phyloP scores from a whole-genome alignment of 2,888 invertebrate genomes.

The Hecatera dysodea region DNA sequence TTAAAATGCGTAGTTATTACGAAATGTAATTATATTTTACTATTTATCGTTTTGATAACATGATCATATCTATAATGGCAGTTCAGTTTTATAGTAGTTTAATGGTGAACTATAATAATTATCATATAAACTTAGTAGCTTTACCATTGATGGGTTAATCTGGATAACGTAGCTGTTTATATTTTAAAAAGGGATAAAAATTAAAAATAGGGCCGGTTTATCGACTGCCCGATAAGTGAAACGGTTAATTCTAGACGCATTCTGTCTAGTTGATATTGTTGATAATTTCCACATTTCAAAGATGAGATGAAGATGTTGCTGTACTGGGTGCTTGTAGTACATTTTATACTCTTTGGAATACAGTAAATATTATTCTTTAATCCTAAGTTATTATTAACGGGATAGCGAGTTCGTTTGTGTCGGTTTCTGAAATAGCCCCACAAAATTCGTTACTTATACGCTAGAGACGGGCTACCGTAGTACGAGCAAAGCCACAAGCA shows the following conservation, averaged over 20 bases:
- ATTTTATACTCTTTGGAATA: too few relatives aligned
- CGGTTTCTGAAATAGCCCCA: too few relatives aligned
- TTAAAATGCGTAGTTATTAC: constrained; percentile 47
- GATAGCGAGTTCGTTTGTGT: too few relatives aligned
- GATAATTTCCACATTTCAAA: constrained; percentile 10
- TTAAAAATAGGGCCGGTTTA: constrained; percentile 29
- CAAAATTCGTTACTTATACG: too few relatives aligned
- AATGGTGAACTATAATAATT: constrained; percentile 48
- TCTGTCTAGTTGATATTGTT: constrained; percentile 10
- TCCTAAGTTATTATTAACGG: too few relatives aligned
- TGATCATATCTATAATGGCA: constrained; percentile 39
- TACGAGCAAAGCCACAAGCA: too few relatives aligned
- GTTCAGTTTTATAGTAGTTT: constrained; percentile 59
- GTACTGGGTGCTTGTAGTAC: too few relatives aligned
- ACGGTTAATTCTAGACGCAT: constrained; percentile 21
- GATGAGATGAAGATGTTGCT: neutral
- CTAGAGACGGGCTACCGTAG: too few relatives aligned
- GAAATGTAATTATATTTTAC: constrained; percentile 54
- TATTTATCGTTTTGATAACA: constrained; percentile 42
- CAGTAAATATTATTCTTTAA: too few relatives aligned
- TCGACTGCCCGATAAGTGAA: constrained; percentile 23
- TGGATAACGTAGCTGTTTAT: constrained; percentile 4
- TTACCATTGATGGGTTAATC: constrained; percentile 35
- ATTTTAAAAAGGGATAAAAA: constrained; percentile 22
- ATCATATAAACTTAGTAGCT: constrained; percentile 28